A percentile compares a stretch with the other conserved stretches of the same genome.
Conservation (phyloP, 2,888 invertebrate genomes). For the Hemaris fuciformis region DNA sequence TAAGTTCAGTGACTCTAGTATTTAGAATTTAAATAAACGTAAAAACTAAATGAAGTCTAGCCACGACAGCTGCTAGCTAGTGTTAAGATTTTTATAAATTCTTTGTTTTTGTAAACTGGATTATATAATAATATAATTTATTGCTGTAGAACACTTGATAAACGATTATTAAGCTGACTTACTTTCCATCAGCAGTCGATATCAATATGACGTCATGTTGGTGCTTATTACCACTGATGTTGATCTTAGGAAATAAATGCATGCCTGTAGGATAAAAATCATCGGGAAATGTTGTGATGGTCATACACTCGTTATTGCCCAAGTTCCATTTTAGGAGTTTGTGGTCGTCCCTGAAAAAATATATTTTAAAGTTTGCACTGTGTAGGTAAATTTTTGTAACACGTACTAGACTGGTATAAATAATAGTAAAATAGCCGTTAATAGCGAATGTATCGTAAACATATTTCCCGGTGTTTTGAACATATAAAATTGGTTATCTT, state of each 20-base stretch:
- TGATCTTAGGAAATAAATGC: slow-evolving; percentile 91
- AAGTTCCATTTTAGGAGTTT: slow-evolving; percentile 94
- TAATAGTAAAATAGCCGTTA: no score
- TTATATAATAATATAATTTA: no score
- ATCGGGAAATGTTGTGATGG: slow-evolving; percentile 88
- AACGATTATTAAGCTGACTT: slow-evolving; percentile 28
- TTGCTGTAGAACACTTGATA: no score
- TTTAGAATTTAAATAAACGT: no score
- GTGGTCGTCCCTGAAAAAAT: slow-evolving; percentile 91
- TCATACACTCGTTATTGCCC: slow-evolving; percentile 87
- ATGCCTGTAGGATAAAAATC: slow-evolving; percentile 95
- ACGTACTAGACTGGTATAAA: no score
- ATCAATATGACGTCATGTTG: slow-evolving; percentile 91
- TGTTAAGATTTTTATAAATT: no score
- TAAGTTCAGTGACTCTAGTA: no score
- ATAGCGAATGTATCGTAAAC: no score
- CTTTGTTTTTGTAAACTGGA: no score
- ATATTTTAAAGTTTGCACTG: background rate
- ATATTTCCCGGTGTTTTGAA: no score
- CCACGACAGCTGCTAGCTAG: background rate
- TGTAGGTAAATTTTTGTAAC: background rate
- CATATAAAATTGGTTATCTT: no score
- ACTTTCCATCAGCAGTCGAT: slow-evolving; percentile 92
- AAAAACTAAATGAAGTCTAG: no score
- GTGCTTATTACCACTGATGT: slow-evolving; percentile 78